A percentile compares a stretch with the other conserved stretches of the same genome.
Evolutionary conservation across 2,113 vertebrate genomes (phyloP).

Genomic region (Rattus rattus): DNA sequence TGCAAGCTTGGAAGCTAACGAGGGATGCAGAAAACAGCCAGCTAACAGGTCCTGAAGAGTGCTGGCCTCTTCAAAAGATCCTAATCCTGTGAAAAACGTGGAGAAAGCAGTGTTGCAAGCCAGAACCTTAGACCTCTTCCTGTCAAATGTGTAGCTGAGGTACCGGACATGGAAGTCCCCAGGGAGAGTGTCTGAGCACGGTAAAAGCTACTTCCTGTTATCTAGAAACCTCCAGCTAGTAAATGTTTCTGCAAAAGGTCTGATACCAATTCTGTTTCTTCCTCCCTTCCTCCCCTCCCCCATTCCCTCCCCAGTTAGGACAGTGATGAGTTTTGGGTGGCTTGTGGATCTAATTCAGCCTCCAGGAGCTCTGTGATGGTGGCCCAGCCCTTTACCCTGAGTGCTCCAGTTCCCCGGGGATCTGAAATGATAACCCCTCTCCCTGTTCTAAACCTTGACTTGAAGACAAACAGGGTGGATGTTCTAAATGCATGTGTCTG

Average conservation of each 20-base stretch:
- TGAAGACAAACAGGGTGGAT: not conserved
- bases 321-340: not conserved
- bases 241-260: not conserved
- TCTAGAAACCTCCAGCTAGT: not conserved
- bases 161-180: not conserved
- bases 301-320: not conserved
- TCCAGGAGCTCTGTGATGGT: accelerated
- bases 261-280: not conserved
- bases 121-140: not conserved
- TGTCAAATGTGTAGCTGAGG: not conserved
- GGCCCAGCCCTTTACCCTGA: not conserved
- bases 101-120: not conserved
- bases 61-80: not conserved
- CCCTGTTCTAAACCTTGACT: not conserved
- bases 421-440: not conserved
- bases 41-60: not conserved
- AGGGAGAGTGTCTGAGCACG: not conserved
- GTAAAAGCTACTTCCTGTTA: not conserved
- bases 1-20: not conserved
- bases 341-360: not conserved
- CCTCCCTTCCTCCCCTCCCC: not conserved
- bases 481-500: not conserved
- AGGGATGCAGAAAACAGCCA: conserved; percentile 4
- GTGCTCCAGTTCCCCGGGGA: not conserved
- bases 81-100: not conserved